Evolutionary conservation across 2,888 invertebrate genomes (phyloP).

Genomic region (Amphipoea oculea): DNA sequence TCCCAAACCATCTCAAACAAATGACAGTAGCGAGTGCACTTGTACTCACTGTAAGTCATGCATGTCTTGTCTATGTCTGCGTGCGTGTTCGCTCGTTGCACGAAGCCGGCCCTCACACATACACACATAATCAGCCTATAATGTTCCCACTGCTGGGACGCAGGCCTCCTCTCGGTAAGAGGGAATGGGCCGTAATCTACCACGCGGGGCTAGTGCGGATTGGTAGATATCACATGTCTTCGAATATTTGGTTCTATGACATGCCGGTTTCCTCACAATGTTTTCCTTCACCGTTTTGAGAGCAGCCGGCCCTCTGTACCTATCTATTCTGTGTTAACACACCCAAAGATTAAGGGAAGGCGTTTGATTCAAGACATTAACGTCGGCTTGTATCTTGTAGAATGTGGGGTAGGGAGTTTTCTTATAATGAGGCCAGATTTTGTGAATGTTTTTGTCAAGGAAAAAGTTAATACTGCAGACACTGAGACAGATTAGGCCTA

Average conservation of each 20-base stretch:
- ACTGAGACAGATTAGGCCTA: background rate
- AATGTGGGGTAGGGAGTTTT: slow-evolving; percentile 3
- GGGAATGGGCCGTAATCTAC: too few relatives aligned
- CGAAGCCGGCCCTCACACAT: background rate
- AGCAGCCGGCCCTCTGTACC: background rate
- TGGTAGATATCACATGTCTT: too few relatives aligned
- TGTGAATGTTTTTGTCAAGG: background rate
- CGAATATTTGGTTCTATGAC: too few relatives aligned
- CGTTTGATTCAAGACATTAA: slow-evolving; percentile 41
- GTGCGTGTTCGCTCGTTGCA: background rate
- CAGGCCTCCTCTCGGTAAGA: too few relatives aligned
- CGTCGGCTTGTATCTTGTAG: slow-evolving; percentile 6
- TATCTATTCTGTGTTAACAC: background rate
- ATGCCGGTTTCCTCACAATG: too few relatives aligned
- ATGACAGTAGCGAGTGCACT: background rate
- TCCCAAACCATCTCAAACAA: background rate
- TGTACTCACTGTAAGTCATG: too few relatives aligned
- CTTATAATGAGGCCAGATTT: slow-evolving; percentile 10
- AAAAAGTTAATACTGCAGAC: background rate
- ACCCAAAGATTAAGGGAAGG: slow-evolving; percentile 9
- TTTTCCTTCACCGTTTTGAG: too few relatives aligned
- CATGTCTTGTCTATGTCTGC: too few relatives aligned
- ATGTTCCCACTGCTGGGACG: too few relatives aligned
- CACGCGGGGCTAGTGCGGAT: too few relatives aligned
- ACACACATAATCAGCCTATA: too few relatives aligned